These are phyloP conservation scores for Orthonevra nobilis DNA, from an alignment of 2,888 invertebrate genomes.

Conservation along the genomic window DNA sequence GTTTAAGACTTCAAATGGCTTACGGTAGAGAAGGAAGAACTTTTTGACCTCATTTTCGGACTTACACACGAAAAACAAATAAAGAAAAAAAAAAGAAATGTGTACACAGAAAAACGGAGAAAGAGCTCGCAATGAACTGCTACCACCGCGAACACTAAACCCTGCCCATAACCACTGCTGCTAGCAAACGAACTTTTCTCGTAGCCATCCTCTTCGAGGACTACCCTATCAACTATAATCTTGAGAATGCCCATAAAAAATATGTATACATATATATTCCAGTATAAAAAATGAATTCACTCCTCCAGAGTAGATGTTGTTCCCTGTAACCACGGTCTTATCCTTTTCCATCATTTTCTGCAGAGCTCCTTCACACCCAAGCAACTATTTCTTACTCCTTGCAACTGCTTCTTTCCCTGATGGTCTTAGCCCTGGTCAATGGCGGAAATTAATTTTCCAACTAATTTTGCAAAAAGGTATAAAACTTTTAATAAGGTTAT, in stretches of 20 bases:
- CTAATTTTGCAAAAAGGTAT: constrained; percentile 66
- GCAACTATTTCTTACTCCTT: too few relatives aligned
- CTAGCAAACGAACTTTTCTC: too few relatives aligned
- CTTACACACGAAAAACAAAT: constrained; percentile 42
- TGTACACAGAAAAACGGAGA: constrained; percentile 3
- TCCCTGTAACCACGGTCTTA: too few relatives aligned
- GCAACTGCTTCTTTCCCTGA: constrained; percentile 12
- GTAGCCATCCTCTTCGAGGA: constrained; percentile 9
- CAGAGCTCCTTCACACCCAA: too few relatives aligned
- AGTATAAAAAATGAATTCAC: constrained; percentile 61
- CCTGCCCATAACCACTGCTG: too few relatives aligned
- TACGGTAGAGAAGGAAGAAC: constrained; percentile 49
- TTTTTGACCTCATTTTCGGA: constrained; percentile 61
- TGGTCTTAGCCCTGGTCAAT: constrained; percentile 36
- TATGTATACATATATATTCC: constrained; percentile 35
- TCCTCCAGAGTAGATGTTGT: constrained; percentile 3
- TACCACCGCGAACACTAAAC: background rate
- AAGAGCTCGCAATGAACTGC: constrained; percentile 19
- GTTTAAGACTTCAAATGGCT: constrained; percentile 64
- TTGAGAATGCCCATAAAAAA: constrained; percentile 54
- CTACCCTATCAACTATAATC: constrained; percentile 56
- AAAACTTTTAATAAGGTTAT: constrained; percentile 69
- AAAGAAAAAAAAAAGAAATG: constrained; percentile 18
- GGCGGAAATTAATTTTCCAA: constrained; percentile 69
- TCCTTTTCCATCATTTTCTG: constrained; percentile 8